Conservation (phyloP, 2,888 invertebrate genomes). For the Euplagia quadripunctaria region DNA sequence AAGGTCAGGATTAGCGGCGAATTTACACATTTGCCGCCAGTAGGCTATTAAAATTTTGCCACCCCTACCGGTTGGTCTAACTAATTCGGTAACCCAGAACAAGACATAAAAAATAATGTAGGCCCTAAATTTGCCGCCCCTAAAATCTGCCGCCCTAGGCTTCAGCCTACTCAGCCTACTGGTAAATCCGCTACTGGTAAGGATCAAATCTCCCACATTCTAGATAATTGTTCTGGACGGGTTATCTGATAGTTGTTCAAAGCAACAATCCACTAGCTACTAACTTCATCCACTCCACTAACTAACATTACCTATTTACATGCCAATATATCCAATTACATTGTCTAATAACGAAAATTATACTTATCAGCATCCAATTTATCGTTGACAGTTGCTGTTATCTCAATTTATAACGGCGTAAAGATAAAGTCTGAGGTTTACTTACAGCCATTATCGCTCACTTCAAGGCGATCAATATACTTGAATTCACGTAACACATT, state of each 20-base stretch:
- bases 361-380: constrained; percentile 44
- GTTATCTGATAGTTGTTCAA: not conserved
- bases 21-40: no score
- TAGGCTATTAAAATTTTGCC: no score
- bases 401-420: constrained; percentile 47
- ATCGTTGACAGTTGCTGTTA: constrained; percentile 49
- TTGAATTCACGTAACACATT: constrained; percentile 45
- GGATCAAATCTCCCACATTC: not conserved
- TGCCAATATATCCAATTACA: constrained; percentile 20
- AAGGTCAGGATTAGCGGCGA: no score
- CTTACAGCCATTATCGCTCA: constrained; percentile 59
- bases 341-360: constrained; percentile 28
- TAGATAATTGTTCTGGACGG: not conserved
- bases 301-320: not conserved
- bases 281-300: not conserved
- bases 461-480: constrained; percentile 63
- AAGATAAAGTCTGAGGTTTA: constrained; percentile 44
- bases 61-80: no score
- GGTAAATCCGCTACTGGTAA: no score
- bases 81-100: no score
- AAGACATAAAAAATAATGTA: no score
- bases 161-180: no score
- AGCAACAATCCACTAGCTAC: not conserved
- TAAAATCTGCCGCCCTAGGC: no score
- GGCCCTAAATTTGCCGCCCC: no score